Conservation (phyloP, 2,888 invertebrate species). For the Maniola hyperantus region DNA sequence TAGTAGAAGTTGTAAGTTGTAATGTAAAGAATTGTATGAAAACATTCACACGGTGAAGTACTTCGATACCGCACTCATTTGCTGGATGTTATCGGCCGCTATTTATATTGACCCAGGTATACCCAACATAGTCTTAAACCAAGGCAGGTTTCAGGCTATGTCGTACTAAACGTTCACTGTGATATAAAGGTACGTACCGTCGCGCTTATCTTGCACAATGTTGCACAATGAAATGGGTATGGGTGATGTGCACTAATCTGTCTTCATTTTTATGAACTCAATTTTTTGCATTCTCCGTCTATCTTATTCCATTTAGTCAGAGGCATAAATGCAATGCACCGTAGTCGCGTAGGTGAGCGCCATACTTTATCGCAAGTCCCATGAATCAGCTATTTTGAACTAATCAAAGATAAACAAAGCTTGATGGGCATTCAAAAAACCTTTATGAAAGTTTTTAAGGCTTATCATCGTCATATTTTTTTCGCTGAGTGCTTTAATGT, state of each 20-base stretch:
- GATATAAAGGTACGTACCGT: no score
- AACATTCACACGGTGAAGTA: no score
- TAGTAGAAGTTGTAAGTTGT: background rate
- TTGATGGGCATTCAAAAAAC: constrained; percentile 49
- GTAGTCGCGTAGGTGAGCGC: constrained; percentile 32
- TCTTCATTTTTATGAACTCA: background rate
- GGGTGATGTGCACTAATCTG: background rate
- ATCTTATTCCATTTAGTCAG: background rate
- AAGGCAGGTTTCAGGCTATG: no score
- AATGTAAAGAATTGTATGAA: no score
- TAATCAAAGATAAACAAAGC: constrained; percentile 73
- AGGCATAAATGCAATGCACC: constrained; percentile 31
- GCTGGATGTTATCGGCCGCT: no score
- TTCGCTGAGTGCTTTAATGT: background rate
- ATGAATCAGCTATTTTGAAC: constrained; percentile 68
- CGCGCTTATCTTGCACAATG: no score
- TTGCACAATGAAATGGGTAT: no score
- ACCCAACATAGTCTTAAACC: no score
- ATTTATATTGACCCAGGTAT: no score
- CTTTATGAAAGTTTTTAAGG: constrained; percentile 8
- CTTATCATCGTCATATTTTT: constrained; percentile 2
- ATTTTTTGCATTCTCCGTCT: background rate
- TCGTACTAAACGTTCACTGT: no score
- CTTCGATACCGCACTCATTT: no score
- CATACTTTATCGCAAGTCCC: constrained; percentile 51